phyloP scores from a whole-genome alignment of 2,888 invertebrate species.

The Chromoteleia sp. region DNA sequence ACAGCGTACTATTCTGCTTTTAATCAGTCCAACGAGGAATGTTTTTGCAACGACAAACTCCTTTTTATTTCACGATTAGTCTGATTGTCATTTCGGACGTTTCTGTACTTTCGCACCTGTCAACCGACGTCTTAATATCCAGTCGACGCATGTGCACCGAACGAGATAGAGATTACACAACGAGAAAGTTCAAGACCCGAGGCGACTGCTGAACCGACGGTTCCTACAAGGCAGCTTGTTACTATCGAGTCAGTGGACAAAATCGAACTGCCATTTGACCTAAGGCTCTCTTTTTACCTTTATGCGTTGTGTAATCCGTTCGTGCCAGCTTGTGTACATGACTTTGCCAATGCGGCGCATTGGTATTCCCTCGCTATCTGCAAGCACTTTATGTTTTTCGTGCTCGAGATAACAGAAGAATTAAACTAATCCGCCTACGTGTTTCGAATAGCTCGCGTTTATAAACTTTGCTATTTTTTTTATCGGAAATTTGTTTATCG shows the following conservation, averaged over 20 bases:
- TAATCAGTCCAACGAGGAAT: too few species aligned
- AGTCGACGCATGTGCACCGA: conserved; percentile 14
- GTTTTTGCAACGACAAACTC: too few species aligned
- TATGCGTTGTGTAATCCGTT: conserved; percentile 47
- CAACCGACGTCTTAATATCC: conserved; percentile 23
- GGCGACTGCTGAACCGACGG: conserved; percentile 56
- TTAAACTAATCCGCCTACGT: conserved; percentile 23
- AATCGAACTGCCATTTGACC: conserved; percentile 59
- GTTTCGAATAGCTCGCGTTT: conserved; percentile 14
- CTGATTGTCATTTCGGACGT: background rate
- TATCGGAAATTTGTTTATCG: conserved; percentile 1
- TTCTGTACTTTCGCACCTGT: conserved; percentile 34
- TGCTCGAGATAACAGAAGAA: conserved; percentile 31
- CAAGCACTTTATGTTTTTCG: conserved; percentile 26
- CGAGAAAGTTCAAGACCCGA: conserved; percentile 64
- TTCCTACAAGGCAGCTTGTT: conserved; percentile 54
- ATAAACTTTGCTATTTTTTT: background rate
- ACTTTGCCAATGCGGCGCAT: conserved; percentile 21
- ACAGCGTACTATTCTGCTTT: too few species aligned
- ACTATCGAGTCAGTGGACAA: conserved; percentile 61
- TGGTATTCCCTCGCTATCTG: conserved; percentile 25
- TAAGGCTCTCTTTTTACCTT: conserved; percentile 40
- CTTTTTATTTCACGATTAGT: background rate
- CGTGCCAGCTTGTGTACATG: conserved; percentile 19
- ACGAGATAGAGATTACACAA: conserved; percentile 46